Evolutionary conservation across 2,797 vertebrate species (phyloP).

Genomic region (Neoniphon sammara): DNA sequence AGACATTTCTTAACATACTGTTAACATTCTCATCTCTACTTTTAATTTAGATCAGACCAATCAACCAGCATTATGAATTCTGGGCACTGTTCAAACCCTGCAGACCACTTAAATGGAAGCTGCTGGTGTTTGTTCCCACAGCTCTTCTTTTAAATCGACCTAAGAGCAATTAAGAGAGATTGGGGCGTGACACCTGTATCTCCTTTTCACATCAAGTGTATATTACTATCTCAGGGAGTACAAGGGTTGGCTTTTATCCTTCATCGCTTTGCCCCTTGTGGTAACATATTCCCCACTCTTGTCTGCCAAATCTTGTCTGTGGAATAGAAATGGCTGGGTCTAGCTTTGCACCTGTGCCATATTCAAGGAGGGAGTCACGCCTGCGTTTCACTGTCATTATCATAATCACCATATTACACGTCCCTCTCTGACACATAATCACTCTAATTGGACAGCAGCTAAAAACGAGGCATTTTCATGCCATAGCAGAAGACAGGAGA

Average conservation of each 20-base stretch:
- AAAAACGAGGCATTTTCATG: constrained; percentile 64
- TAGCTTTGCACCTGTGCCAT: constrained; percentile 65
- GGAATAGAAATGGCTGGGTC: constrained; percentile 24
- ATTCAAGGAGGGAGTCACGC: constrained; percentile 44
- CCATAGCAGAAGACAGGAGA: constrained; percentile 37
- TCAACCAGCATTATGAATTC: constrained; percentile 32
- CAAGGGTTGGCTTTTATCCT: constrained; percentile 47
- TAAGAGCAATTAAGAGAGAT: constrained; percentile 46
- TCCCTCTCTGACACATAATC: constrained; percentile 70
- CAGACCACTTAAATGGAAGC: constrained; percentile 34
- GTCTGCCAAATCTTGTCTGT: constrained; percentile 21
- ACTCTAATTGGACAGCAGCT: constrained; percentile 71
- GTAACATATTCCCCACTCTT: constrained; percentile 25
- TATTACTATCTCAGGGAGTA: constrained; percentile 46
- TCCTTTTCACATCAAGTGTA: constrained; percentile 2
- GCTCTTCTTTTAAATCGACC: constrained; percentile 40
- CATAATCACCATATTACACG: constrained; percentile 68
- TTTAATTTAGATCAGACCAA: constrained; percentile 26
- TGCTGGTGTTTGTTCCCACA: constrained; percentile 15
- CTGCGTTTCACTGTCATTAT: constrained; percentile 59
- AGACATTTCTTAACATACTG: neutral
- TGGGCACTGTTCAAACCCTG: constrained; percentile 28
- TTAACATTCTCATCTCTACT: constrained; percentile 25
- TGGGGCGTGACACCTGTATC: constrained; percentile 43
- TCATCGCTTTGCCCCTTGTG: constrained; percentile 11